Evolutionary conservation across 2,888 invertebrate genomes (phyloP), one percentile per base, ranked within the genome.

Genomic region (Julus scanicus): DNA sequence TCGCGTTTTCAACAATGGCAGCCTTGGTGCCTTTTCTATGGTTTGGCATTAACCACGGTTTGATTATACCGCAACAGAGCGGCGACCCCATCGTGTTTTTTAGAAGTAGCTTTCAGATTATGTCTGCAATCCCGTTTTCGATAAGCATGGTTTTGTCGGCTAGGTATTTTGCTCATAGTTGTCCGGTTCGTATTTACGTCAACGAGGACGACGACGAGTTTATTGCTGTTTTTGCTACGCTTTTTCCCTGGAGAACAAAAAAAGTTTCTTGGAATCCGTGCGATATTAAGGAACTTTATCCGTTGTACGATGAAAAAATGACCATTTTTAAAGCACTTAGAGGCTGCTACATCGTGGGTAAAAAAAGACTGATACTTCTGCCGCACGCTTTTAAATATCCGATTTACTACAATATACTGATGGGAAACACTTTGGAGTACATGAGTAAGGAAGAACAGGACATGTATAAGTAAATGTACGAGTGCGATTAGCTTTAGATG

Each of bases 211-310:
- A 53, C 13, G 37, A 86, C 11, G 53, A 57, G 57, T 86, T 86
- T 86, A 86, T 86, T 86, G 86, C 49, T 37, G 57, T 86, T 9
- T 63, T 86, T 57, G 86, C 53, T 39, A 53, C 86, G 6, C 9
- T 86, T n/a, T 40, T 57, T 2, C 86, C 86, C 11, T 86, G 86
- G 86, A 86, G 9, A 86, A 57, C 53, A 11, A 29, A 13, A 15
- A 44, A 44, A 44, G 44, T 29, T 20, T 9, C 37, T 15, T 86
- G 20, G 48, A 57, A 17, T 17, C 29, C 57, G 3, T 37, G 40
- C 11, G n/a, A n/a, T 2, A 11, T 57, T 20, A 11, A 63, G 13
- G 57, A 39, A 15, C 49, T 40, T 63, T 3, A 20, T 17, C 20
- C 53, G 4, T 13, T 53, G 9, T 0, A 53, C 20, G 53, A 85